A percentile compares a stretch with the other conserved stretches of the same genome.
Evolutionary conservation across 1,140 invertebrate genomes (phyloP).

Genomic region (Zophobas morio): DNA sequence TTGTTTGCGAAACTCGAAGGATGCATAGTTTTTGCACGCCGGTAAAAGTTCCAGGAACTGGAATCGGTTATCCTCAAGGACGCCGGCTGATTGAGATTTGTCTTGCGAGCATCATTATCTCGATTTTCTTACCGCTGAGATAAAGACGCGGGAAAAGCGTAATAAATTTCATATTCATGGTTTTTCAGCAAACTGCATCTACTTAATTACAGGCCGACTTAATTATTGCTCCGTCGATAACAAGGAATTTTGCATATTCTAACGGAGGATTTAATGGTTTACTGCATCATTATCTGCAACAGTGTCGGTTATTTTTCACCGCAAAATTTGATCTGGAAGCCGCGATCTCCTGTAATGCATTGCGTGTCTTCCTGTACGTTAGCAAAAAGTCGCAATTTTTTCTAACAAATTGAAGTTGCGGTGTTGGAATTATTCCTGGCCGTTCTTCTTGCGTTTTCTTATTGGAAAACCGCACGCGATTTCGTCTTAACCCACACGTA

Average conservation of each 20-base stretch:
- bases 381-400: slow-evolving; percentile 3
- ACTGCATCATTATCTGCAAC: neutral
- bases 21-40: neutral
- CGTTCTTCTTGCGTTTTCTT: neutral
- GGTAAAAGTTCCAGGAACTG: neutral
- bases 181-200: neutral
- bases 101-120: slow-evolving; percentile 23
- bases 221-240: neutral
- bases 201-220: neutral
- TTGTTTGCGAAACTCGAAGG: neutral
- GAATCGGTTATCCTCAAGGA: slow-evolving; percentile 27
- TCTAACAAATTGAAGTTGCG: slow-evolving; percentile 5
- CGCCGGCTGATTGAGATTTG: slow-evolving; percentile 1
- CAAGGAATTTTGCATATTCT: slow-evolving; percentile 1
- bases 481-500: slow-evolving; percentile 6
- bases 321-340: slow-evolving; percentile 16
- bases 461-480: slow-evolving; percentile 24
- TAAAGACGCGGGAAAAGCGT: neutral
- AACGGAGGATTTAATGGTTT: neutral
- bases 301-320: slow-evolving; percentile 5
- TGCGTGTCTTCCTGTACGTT: slow-evolving; percentile 26
- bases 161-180: neutral
- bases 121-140: slow-evolving; percentile 4
- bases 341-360: slow-evolving; percentile 15
- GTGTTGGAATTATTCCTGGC: slow-evolving; percentile 16